Evolutionary conservation across 2,797 vertebrate genomes (phyloP), one percentile per base, ranked within the genome.

Genomic region (Coregonus sp.): DNA sequence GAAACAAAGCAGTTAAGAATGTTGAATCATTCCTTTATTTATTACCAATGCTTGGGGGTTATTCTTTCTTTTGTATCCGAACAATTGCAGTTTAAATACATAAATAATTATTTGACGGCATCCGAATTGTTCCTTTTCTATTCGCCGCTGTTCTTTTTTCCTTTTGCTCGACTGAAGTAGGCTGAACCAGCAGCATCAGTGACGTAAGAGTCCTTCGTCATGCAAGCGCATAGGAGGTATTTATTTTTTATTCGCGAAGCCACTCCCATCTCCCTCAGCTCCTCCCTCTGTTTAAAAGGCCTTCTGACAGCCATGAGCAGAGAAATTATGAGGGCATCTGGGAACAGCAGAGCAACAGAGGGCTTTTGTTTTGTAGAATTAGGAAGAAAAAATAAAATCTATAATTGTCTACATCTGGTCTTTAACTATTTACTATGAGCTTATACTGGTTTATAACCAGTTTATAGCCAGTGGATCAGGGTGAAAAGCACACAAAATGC

Each of bases 141-240:
- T 75, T 40, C 59, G 54, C 11, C 74, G 78, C 72, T 50, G 70
- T 76, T 76, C 81, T 81, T 80, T 78, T 82, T 81, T 52, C 50
- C 50, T 76, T 82, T 77, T 71, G 74, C 80, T 83, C 71, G 78
- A 70, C 78, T 80, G 72, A 80, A 51, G 81, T 70, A 84, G 83
- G 80, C 79, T 87, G 73, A 68, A 86, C 85, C 88, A 76, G 83
- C 80, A 83, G 82, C 83, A 75, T 86, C 86, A 65, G 80, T 89
- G 91, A 92, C 89, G 86, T 70, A 83, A 76, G 0, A 1, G 0
- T 51, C n/a, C 70, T 74, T 85, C 90, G 84, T 89, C 88, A 90
- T 74, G 31, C 72, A 50, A 47, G 12, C 33, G 80, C 75, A 68
- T 18, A 68, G 31, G 33, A 68, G 66, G 33, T 47, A 47, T 47